A percentile compares a stretch with the other conserved stretches of the same genome.
Evolutionary conservation across 2,888 invertebrate species (phyloP).

Genomic region (Mayetiola destructor): DNA sequence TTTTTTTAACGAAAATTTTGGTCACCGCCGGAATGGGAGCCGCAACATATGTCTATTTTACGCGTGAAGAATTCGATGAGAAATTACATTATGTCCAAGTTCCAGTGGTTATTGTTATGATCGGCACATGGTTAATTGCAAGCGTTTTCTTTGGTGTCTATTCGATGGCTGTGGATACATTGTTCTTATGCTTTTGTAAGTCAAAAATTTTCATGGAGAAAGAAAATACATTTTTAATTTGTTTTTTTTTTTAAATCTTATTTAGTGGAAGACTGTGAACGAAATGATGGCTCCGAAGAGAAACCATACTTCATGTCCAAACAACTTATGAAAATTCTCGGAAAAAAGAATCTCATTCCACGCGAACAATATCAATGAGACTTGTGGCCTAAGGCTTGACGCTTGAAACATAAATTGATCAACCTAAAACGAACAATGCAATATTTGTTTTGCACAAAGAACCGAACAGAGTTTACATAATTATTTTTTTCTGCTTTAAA

Average conservation of each 20-base stretch:
- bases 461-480: too few relatives aligned
- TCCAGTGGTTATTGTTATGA: constrained; percentile 66
- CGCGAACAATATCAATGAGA: neutral
- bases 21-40: constrained; percentile 66
- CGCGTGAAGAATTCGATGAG: constrained; percentile 40
- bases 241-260: constrained; percentile 23
- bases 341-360: constrained; percentile 46
- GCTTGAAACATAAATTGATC: too few relatives aligned
- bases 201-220: constrained; percentile 31
- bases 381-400: too few relatives aligned
- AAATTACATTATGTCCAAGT: constrained; percentile 61
- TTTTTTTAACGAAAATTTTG: constrained; percentile 78
- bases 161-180: constrained; percentile 92
- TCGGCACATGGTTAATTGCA: constrained; percentile 76
- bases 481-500: too few relatives aligned
- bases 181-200: constrained; percentile 92
- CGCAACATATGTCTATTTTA: constrained; percentile 60
- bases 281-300: constrained; percentile 80
- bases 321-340: constrained; percentile 76
- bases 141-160: constrained; percentile 88
- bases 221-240: neutral
- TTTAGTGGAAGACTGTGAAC: constrained; percentile 87
- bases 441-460: too few relatives aligned
- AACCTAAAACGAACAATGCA: too few relatives aligned
- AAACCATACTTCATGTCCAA: constrained; percentile 93